phyloP scores from a whole-genome alignment of 2,888 invertebrate species.

The Oegoconia quadripuncta region DNA sequence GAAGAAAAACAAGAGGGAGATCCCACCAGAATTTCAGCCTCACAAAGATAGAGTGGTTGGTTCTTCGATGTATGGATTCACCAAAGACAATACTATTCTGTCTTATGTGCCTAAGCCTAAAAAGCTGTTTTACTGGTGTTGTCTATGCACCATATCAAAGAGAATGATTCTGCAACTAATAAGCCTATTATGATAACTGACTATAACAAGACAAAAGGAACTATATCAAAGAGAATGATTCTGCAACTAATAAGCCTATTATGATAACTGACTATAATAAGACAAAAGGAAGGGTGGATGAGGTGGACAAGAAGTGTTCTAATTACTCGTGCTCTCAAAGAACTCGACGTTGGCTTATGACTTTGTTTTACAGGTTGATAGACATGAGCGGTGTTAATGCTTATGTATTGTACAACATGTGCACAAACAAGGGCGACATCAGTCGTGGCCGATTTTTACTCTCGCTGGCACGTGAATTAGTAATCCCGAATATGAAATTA shows the following conservation, averaged over 20 bases:
- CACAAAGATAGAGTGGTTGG: slow-evolving; percentile 12
- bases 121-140: slow-evolving; percentile 17
- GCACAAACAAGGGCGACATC: neutral
- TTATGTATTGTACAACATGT: slow-evolving; percentile 5
- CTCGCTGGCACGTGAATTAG: neutral
- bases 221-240: slow-evolving; percentile 13
- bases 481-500: neutral
- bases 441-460: neutral
- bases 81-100: slow-evolving; percentile 15
- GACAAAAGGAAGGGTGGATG: slow-evolving; percentile 20
- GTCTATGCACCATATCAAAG: slow-evolving; percentile 14
- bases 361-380: slow-evolving; percentile 12
- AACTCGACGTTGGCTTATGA: slow-evolving; percentile 14
- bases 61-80: slow-evolving; percentile 17
- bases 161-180: slow-evolving; percentile 9
- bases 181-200: slow-evolving; percentile 17
- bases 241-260: slow-evolving; percentile 13
- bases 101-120: slow-evolving; percentile 15
- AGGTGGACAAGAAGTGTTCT: slow-evolving; percentile 17
- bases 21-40: slow-evolving; percentile 19
- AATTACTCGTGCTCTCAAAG: slow-evolving; percentile 11
- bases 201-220: slow-evolving; percentile 20
- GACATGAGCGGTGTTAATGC: slow-evolving; percentile 11
- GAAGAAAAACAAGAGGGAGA: slow-evolving; percentile 22
- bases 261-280: slow-evolving; percentile 17